These are phyloP conservation scores for Dynastes grantii DNA, from an alignment of 2,888 invertebrate species.

Conservation along the genomic window DNA sequence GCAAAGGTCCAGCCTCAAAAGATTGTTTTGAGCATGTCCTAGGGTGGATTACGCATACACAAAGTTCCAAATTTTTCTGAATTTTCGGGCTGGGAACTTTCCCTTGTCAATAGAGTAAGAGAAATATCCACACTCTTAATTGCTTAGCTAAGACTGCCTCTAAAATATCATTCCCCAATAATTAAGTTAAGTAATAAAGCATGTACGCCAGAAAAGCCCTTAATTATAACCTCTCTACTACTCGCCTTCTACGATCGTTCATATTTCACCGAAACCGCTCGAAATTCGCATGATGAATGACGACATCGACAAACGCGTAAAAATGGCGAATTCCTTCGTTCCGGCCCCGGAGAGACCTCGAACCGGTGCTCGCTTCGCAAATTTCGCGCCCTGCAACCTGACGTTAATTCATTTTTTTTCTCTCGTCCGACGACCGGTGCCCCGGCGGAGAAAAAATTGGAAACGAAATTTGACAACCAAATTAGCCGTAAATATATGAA, in stretches of 20 bases:
- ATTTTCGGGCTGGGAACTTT: no score
- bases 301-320: constrained; percentile 20
- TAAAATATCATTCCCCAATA: not conserved
- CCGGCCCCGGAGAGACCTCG: not conserved
- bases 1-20: no score
- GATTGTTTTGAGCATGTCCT: no score
- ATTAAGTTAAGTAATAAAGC: not conserved
- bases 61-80: no score
- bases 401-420: constrained; percentile 35
- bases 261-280: constrained; percentile 5
- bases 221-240: not conserved
- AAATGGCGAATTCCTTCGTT: not conserved
- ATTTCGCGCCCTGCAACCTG: not conserved
- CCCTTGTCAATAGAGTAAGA: no score
- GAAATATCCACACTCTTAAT: no score
- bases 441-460: constrained; percentile 23
- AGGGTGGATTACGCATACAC: no score
- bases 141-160: no score
- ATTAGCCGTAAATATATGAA: constrained; percentile 52
- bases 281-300: constrained; percentile 25
- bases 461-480: constrained; percentile 51
- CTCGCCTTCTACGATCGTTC: not conserved
- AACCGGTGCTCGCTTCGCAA: not conserved
- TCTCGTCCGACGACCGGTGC: not conserved
- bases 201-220: not conserved